Evolutionary conservation across 2,888 invertebrate genomes (phyloP).

Genomic region (Neoascia interrupta): DNA sequence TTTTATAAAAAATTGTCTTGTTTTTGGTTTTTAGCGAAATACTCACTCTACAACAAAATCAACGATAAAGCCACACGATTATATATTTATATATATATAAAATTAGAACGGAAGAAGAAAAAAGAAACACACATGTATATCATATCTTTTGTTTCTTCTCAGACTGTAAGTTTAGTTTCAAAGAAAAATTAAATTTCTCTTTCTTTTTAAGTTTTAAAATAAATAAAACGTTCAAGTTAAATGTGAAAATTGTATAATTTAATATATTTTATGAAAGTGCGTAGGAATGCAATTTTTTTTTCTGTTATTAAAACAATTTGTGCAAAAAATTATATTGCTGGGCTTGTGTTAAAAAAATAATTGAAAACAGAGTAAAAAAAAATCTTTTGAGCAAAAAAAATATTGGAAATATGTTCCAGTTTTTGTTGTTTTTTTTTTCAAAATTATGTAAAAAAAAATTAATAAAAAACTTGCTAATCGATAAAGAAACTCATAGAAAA

Average conservation of each 20-base stretch:
- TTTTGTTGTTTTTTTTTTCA: constrained; percentile 33
- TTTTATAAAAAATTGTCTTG: constrained; percentile 39
- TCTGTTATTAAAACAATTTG: constrained; percentile 19
- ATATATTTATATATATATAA: constrained; percentile 65
- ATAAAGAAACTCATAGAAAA: no score
- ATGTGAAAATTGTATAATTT: constrained; percentile 27
- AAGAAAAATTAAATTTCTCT: constrained; percentile 42
- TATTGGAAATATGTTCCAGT: constrained; percentile 21
- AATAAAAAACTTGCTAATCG: constrained; percentile 6
- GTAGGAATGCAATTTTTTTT: constrained; percentile 38
- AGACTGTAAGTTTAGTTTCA: constrained; percentile 47
- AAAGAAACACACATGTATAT: constrained; percentile 69
- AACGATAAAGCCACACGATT: constrained; percentile 76
- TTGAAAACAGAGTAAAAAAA: not conserved
- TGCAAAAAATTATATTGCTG: constrained; percentile 36
- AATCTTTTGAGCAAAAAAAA: constrained; percentile 36
- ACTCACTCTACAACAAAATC: constrained; percentile 75
- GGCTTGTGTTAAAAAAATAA: constrained; percentile 3
- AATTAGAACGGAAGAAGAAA: constrained; percentile 68
- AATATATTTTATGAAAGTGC: constrained; percentile 25
- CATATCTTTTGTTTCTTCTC: constrained; percentile 66
- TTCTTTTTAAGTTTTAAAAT: constrained; percentile 5
- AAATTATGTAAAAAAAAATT: constrained; percentile 26
- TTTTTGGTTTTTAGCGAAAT: constrained; percentile 63
- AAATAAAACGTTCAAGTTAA: constrained; percentile 4